A percentile compares a stretch with the other conserved stretches of the same genome.
These are phyloP conservation scores for Presbytis comata DNA, from an alignment of 2,797 vertebrate species.

Conservation along the genomic window DNA sequence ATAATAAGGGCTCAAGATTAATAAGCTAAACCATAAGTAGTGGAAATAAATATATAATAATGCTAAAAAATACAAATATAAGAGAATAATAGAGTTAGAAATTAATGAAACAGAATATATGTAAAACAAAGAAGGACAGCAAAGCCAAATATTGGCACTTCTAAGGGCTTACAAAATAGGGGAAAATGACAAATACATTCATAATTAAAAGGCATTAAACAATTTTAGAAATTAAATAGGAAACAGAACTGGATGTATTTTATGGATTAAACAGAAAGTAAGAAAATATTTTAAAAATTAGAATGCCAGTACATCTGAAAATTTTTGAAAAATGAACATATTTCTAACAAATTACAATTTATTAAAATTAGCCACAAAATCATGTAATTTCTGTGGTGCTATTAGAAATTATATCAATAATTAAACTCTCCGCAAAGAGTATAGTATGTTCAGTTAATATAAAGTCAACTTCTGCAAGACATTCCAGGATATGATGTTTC, in stretches of 20 bases:
- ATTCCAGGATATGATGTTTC: background rate
- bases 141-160: background rate
- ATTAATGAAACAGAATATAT: background rate
- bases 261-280: background rate
- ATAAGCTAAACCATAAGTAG: background rate
- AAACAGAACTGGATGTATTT: background rate
- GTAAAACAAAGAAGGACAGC: background rate
- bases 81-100: background rate
- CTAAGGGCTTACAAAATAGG: background rate
- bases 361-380: background rate
- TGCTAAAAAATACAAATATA: background rate
- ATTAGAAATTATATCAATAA: background rate
- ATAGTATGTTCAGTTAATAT: fast-evolving
- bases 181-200: background rate
- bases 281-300: background rate
- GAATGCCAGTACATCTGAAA: background rate
- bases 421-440: background rate
- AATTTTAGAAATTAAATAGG: background rate
- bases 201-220: background rate
- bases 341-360: background rate
- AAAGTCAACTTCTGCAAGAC: background rate
- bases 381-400: background rate
- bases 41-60: background rate
- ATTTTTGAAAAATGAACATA: background rate
- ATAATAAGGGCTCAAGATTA: background rate